phyloP scores from a whole-genome alignment of 2,888 invertebrate genomes.

The Crossocerus cetratus region DNA sequence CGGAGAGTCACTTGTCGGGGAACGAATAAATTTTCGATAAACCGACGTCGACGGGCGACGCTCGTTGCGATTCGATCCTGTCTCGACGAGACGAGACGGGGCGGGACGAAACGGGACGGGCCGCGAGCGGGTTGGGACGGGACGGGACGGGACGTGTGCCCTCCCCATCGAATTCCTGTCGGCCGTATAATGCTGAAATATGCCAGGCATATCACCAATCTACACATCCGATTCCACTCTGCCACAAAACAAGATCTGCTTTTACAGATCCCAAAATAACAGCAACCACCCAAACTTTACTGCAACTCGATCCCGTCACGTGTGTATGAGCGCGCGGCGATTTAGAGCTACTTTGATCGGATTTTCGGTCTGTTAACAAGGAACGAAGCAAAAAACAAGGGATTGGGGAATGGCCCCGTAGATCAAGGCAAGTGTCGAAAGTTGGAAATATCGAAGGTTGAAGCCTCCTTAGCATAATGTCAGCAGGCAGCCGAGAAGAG shows the following conservation, averaged over 20 bases:
- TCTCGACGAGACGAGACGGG: conserved; percentile 45
- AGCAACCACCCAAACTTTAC: too few relatives aligned
- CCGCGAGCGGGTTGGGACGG: too few relatives aligned
- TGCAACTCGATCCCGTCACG: too few relatives aligned
- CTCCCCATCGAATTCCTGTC: conserved; percentile 60
- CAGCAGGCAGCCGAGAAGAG: conserved; percentile 55
- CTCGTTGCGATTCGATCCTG: conserved; percentile 59
- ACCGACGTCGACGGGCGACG: conserved; percentile 60
- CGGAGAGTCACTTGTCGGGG: conserved; percentile 51
- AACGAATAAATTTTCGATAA: conserved; percentile 63
- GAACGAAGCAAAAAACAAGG: conserved; percentile 24
- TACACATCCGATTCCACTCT: conserved; percentile 47
- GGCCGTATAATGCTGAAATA: conserved; percentile 62
- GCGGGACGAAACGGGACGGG: conserved; percentile 40
- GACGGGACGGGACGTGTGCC: background rate
- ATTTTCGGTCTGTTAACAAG: conserved; percentile 68
- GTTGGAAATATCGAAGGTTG: conserved; percentile 67
- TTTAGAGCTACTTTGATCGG: background rate
- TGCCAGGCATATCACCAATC: conserved; percentile 51
- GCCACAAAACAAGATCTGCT: conserved; percentile 43
- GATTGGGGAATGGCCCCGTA: conserved; percentile 60
- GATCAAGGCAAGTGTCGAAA: conserved; percentile 65
- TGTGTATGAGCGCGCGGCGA: background rate
- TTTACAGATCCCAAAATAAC: conserved; percentile 2
- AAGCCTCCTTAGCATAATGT: conserved; percentile 73